A percentile compares a stretch with the other conserved stretches of the same genome.
Evolutionary conservation across 53 echinoderm and acorn worm genomes (phyloP).

Genomic region (Arbacia lixula): DNA sequence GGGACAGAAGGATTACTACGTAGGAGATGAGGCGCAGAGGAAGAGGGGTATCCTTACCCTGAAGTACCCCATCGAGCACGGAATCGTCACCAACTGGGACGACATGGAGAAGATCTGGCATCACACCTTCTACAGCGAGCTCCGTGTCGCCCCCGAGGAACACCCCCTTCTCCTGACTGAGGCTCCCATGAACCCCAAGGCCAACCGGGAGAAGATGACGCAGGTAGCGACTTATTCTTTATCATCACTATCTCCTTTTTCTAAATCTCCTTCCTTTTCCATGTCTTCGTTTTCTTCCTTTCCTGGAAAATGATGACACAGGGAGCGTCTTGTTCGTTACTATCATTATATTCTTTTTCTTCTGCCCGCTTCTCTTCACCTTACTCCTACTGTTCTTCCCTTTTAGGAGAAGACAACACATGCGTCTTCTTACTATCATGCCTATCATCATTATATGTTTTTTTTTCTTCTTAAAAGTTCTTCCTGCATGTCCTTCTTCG

Average conservation of each 20-base stretch:
- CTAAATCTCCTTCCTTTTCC: not conserved
- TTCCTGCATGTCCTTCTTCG: too few species aligned
- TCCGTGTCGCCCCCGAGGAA: slow-evolving; percentile 87
- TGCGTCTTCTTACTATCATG: too few species aligned
- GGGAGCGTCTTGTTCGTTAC: not conserved
- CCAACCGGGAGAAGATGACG: slow-evolving; percentile 85
- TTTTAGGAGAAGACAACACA: too few species aligned
- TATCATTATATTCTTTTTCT: not conserved
- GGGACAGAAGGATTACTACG: too few species aligned
- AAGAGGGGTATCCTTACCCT: too few species aligned
- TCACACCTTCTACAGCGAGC: slow-evolving; percentile 95
- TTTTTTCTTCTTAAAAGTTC: too few species aligned
- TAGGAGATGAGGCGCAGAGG: too few species aligned
- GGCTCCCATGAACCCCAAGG: slow-evolving; percentile 70
- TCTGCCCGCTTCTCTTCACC: too few species aligned
- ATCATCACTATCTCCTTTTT: not conserved
- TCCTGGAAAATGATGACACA: too few species aligned
- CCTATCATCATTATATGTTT: too few species aligned
- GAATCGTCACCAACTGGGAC: slow-evolving; percentile 98
- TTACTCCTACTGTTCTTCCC: too few species aligned
- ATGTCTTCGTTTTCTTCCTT: not conserved
- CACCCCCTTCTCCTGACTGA: slow-evolving; percentile 91
- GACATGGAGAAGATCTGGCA: slow-evolving; percentile 99
- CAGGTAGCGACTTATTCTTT: slow-evolving; percentile 73
- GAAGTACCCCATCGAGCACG: too few species aligned